A percentile compares a stretch with the other conserved stretches of the same genome.
phyloP scores from a whole-genome alignment of 2,797 vertebrate genomes.

The Hydrocynus forskahlii region DNA sequence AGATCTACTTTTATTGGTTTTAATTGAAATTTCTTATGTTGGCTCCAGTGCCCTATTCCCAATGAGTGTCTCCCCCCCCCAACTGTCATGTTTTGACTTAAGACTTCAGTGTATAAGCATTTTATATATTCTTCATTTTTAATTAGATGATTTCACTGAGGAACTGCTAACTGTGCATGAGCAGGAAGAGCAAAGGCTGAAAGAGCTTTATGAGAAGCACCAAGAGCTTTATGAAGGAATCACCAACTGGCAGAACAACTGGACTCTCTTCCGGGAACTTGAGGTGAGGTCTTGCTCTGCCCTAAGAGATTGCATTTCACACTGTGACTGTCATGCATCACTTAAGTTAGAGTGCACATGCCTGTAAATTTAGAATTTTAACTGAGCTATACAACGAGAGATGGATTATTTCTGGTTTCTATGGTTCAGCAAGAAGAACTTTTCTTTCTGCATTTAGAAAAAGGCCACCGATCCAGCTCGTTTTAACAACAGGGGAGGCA shows the following conservation, averaged over 20 bases:
- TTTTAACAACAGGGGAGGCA: slow-evolving; percentile 92
- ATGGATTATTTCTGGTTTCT: neutral
- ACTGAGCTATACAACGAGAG: neutral
- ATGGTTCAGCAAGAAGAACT: neutral
- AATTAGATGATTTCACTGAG: slow-evolving; percentile 85
- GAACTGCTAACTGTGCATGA: slow-evolving; percentile 85
- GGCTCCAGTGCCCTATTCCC: too few species aligned
- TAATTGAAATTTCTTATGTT: too few species aligned
- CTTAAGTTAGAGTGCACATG: neutral
- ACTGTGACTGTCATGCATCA: neutral
- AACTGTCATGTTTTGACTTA: too few species aligned
- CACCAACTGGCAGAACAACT: slow-evolving; percentile 89
- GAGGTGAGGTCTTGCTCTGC: slow-evolving; percentile 77
- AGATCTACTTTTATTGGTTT: too few species aligned
- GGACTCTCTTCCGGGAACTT: slow-evolving; percentile 88
- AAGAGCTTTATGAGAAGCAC: slow-evolving; percentile 81
- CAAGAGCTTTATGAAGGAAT: slow-evolving; percentile 87
- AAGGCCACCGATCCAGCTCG: slow-evolving; percentile 89
- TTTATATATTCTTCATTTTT: neutral
- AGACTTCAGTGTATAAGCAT: too few species aligned
- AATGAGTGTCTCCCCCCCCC: too few species aligned
- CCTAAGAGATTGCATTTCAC: neutral
- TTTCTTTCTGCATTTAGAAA: slow-evolving; percentile 72
- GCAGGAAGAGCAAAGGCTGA: slow-evolving; percentile 77
- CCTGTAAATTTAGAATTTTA: neutral